Percentiles rank a stretch among this genome's conserved stretches.
These are phyloP conservation scores for Abrostola triplasia DNA, from an alignment of 2,888 invertebrate genomes.

Conservation along the genomic window DNA sequence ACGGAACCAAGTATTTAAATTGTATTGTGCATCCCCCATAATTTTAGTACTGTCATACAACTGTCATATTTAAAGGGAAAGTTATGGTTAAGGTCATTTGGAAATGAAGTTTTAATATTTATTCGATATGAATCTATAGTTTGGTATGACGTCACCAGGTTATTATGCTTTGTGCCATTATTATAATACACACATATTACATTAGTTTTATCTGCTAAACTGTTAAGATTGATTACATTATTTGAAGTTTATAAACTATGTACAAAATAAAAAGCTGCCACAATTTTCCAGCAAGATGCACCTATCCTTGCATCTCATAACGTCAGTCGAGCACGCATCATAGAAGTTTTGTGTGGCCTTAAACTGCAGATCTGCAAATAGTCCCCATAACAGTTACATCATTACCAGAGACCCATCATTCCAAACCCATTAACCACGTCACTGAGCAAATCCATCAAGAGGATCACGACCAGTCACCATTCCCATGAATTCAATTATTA, in stretches of 20 bases:
- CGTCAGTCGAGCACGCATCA: no score
- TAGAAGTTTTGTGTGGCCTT: conserved; percentile 2
- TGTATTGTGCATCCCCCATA: conserved; percentile 45
- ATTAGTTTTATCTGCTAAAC: no score
- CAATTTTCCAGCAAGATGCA: no score
- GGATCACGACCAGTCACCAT: conserved; percentile 71
- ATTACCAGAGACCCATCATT: conserved; percentile 44
- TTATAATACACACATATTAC: no score
- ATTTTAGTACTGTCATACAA: conserved; percentile 43
- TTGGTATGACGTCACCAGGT: background rate
- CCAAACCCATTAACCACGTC: conserved; percentile 54
- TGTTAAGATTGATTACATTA: no score
- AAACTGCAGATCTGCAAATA: conserved; percentile 30
- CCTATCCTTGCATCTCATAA: no score
- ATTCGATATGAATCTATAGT: background rate
- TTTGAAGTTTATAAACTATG: no score
- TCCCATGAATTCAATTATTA: conserved; percentile 75
- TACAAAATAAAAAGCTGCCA: no score
- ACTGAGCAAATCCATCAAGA: conserved; percentile 60
- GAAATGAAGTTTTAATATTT: background rate
- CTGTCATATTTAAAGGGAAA: conserved; percentile 50
- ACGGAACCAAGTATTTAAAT: conserved; percentile 64
- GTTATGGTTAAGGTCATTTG: conserved; percentile 34
- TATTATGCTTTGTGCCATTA: background rate
- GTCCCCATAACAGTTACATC: conserved; percentile 39